Percentiles rank a stretch among this genome's conserved stretches.
phyloP scores from a whole-genome alignment of 2,888 invertebrate genomes.

The Archips xylosteana region DNA sequence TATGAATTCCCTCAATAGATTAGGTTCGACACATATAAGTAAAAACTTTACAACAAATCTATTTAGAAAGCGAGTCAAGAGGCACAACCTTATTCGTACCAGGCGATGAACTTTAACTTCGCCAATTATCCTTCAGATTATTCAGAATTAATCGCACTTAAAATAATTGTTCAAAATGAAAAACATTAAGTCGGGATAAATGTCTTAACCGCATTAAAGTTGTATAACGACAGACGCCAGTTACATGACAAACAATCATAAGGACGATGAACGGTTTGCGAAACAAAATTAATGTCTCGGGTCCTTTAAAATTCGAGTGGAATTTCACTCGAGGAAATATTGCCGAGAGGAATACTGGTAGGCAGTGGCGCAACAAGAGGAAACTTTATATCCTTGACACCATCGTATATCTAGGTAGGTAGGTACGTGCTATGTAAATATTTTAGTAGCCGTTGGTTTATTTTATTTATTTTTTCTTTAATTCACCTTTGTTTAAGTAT shows the following conservation, averaged over 20 bases:
- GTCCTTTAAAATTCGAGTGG: conserved; percentile 34
- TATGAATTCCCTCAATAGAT: neutral
- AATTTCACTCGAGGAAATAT: conserved; percentile 42
- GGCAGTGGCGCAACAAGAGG: conserved; percentile 41
- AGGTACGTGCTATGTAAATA: neutral
- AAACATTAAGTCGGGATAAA: conserved; percentile 39
- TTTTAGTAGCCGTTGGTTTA: neutral
- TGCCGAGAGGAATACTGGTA: conserved; percentile 32
- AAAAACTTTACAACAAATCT: neutral
- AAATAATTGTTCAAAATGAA: conserved; percentile 37
- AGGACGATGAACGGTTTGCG: conserved; percentile 39
- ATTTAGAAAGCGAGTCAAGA: neutral
- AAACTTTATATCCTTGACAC: conserved; percentile 40
- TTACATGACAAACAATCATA: conserved; percentile 40
- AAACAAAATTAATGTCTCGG: conserved; percentile 35
- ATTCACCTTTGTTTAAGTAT: too few relatives aligned
- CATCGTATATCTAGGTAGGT: neutral
- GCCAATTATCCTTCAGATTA: conserved; percentile 26
- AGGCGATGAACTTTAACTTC: conserved; percentile 4
- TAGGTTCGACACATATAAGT: neutral
- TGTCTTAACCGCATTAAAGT: conserved; percentile 38
- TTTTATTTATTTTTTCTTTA: too few relatives aligned
- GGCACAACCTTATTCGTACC: neutral
- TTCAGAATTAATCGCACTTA: conserved; percentile 33
- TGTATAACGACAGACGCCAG: conserved; percentile 33